A percentile compares a stretch with the other conserved stretches of the same genome.
Conservation (phyloP, 2,888 invertebrate species). For the Proisotoma minuta region DNA sequence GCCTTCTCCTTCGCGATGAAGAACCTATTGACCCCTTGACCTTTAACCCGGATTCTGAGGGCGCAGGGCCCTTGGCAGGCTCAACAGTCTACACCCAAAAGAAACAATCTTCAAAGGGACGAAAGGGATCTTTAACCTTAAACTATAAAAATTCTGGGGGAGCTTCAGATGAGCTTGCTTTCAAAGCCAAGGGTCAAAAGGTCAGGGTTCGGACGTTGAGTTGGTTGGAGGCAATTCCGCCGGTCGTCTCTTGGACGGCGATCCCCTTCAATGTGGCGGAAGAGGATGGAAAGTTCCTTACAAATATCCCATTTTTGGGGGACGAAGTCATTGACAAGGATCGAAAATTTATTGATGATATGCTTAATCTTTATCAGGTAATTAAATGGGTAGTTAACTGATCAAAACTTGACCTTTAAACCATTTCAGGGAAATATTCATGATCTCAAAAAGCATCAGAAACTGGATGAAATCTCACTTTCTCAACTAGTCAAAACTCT, state of each 20-base stretch:
- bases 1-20: background rate
- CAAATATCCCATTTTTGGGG: slow-evolving; percentile 42
- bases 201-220: slow-evolving; percentile 23
- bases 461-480: slow-evolving; percentile 6
- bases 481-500: background rate
- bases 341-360: slow-evolving; percentile 36
- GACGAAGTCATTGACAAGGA: slow-evolving; percentile 43
- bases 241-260: slow-evolving; percentile 34
- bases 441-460: background rate
- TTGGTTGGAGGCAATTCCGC: slow-evolving; percentile 25
- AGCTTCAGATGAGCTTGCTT: too few relatives aligned
- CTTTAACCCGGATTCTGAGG: too few relatives aligned
- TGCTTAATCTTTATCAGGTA: slow-evolving; percentile 27
- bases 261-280: slow-evolving; percentile 38
- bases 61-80: too few relatives aligned
- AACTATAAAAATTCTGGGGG: too few relatives aligned
- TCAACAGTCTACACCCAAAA: too few relatives aligned
- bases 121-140: too few relatives aligned
- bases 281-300: slow-evolving; percentile 38
- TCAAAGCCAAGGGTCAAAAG: too few relatives aligned
- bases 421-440: background rate
- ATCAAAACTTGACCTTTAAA: background rate
- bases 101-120: background rate
- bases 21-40: too few relatives aligned
- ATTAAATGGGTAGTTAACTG: background rate